Evolutionary conservation across 2,888 invertebrate genomes (phyloP), one percentile per base, ranked within the genome.

Genomic region (Clepsis dumicolana): DNA sequence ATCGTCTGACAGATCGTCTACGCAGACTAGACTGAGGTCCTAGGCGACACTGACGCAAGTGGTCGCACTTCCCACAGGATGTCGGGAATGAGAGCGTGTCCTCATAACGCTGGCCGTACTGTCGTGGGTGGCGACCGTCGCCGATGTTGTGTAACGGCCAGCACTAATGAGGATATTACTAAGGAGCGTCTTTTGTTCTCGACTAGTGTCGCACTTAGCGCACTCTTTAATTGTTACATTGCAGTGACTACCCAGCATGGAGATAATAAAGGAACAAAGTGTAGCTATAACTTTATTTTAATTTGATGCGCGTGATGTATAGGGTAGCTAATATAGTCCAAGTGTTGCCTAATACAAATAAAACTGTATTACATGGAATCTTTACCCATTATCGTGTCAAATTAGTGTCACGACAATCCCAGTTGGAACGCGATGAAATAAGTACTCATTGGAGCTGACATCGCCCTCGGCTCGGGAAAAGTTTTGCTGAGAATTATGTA

Each of bases 1-100:
- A 78, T 83, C 83, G 91, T 90, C 88, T 90, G 88, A 85, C 86
- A 80, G 81, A 76, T 84, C 80, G 90, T 90, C 91, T 91, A 82
- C 84, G 78, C 76, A 77, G 79, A 81, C 85, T 78, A 84, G 85
- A 80, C 85, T 88, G 87, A 88, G 91, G 89, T 88, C 89, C 85
- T 88, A 78, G 75, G 74, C 80, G 76, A 71, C 74, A 79, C 84
- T 89, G 90, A 91, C 90, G 89, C 88, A 91, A 92, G 89, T 88
- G 83, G 81, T 76, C 84, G 77, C 83, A 82, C 87, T 87, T 92
- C 89, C 91, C 86, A 88, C 92, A 91, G 93, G 93, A 93, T 92
- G 93, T 91, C 85, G 87, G 83, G 90, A 93, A 90, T 93, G 89
- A 91, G 92, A 88, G 84, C 91, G 89, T 93, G 93, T 91, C 91